Evolutionary conservation across 1,140 invertebrate genomes (phyloP), one percentile per base, ranked within the genome.

Genomic region (Coboldia fuscipes): DNA sequence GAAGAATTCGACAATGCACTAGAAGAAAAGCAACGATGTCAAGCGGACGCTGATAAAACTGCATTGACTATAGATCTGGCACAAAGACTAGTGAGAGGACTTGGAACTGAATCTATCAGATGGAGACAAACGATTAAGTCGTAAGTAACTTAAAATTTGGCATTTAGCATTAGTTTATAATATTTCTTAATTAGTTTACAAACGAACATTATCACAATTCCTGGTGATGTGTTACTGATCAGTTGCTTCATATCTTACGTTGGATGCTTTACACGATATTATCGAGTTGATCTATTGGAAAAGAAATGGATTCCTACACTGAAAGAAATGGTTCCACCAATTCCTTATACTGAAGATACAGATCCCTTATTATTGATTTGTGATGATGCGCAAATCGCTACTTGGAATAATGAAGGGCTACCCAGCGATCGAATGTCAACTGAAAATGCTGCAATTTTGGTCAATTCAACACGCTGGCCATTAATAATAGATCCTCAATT

Each of bases 221-320:
- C 89, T 5, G 89, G 89, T 13, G 88, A 97, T 53, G 73, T 93
- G 33, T 58, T 96, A 3, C 53, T 94, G 28, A 73, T 86, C 20
- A 83, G 86, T 21, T 85, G 89, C 8, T 96, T 94, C 60, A 77
- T 96, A 30, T 94, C 89, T 0, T 97, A 96, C 52, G 75, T 92
- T 24, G 90, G 90, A 12, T 90, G 84, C 46, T 97, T 97, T 53
- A 86, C 80, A 18, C 77, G 80, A 46, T 66, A 67, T 36, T 96
- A 94, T 51, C 61, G 90, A 37, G 48, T 66, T 13, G 77, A 89
- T 43, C 62, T 97, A 23, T 62, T 90, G 45, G 65, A 86, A 19
- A 72, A 78, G 31, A 63, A 75, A 45, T 90, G 84, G 83, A 45
- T 52, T 46, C 48, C 51, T 18, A 51, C 41, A 32, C 54, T 54